Conservation (phyloP, 2,888 invertebrate species). For the Agriotes lineatus region DNA sequence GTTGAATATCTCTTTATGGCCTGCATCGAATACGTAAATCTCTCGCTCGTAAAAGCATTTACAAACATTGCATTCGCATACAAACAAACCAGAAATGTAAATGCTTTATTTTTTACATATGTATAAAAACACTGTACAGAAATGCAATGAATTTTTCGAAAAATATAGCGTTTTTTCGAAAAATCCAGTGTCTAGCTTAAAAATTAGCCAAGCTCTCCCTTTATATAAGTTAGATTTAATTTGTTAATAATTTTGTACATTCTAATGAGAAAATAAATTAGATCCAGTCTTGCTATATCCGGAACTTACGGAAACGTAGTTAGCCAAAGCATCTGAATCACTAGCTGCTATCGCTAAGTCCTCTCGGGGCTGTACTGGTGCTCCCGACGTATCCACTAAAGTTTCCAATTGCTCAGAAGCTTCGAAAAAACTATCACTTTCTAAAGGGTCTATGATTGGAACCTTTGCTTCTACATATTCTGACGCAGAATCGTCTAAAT, state of each 20-base stretch:
- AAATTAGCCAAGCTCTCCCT: slow-evolving; percentile 32
- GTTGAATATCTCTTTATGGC: slow-evolving; percentile 17
- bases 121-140: slow-evolving; percentile 40
- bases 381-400: slow-evolving; percentile 56
- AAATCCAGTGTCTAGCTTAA: slow-evolving; percentile 31
- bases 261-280: slow-evolving; percentile 39
- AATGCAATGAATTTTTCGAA: slow-evolving; percentile 40
- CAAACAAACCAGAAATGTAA: background rate
- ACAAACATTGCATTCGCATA: too few species aligned
- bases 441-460: slow-evolving; percentile 54
- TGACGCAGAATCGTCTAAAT: slow-evolving; percentile 52
- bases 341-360: slow-evolving; percentile 53
- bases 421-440: slow-evolving; percentile 51
- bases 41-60: too few species aligned
- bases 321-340: slow-evolving; percentile 21
- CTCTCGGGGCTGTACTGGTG: slow-evolving; percentile 43
- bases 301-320: slow-evolving; percentile 51
- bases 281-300: slow-evolving; percentile 59
- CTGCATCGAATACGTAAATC: slow-evolving; percentile 12
- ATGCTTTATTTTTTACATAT: slow-evolving; percentile 28
- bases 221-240: slow-evolving; percentile 32
- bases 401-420: slow-evolving; percentile 57
- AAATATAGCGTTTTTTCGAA: slow-evolving; percentile 34
- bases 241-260: slow-evolving; percentile 16
- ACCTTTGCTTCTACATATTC: slow-evolving; percentile 55